Conservation (phyloP, 2,888 invertebrate species). For the Lepidonotus clava region DNA sequence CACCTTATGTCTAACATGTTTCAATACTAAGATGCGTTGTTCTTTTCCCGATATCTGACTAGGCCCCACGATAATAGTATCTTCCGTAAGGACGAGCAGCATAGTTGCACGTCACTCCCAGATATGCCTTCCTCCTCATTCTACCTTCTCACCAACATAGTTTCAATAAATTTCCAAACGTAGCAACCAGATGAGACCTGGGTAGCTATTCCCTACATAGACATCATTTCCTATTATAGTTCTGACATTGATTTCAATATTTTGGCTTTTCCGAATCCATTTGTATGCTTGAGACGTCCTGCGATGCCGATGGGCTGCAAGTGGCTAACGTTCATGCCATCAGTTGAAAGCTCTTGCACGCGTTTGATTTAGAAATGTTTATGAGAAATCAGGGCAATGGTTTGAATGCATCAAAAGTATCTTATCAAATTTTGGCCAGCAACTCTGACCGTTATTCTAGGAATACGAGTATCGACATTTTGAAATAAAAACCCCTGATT, state of each 20-base stretch:
- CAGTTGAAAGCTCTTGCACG: conserved; percentile 47
- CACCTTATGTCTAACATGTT: conserved; percentile 11
- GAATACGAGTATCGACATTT: no score
- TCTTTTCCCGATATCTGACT: not conserved
- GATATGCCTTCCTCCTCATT: not conserved
- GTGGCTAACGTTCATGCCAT: conserved; percentile 36
- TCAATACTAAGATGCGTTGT: conserved; percentile 35
- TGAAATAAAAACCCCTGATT: conserved; percentile 17
- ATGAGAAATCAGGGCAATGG: conserved; percentile 44
- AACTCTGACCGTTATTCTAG: no score
- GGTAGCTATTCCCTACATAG: conserved; percentile 51
- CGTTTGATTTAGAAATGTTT: conserved; percentile 39
- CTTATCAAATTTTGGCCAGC: not conserved
- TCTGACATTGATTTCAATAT: conserved; percentile 40
- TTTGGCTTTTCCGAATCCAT: conserved; percentile 37
- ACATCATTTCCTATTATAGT: conserved; percentile 52
- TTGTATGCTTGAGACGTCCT: conserved; percentile 41
- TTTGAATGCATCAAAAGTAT: not conserved
- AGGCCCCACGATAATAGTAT: not conserved
- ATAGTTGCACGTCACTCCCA: not conserved
- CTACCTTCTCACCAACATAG: conserved; percentile 46
- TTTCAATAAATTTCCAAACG: conserved; percentile 49
- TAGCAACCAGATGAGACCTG: conserved; percentile 50
- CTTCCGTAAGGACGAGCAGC: not conserved
- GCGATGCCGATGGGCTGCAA: conserved; percentile 45